A percentile compares a stretch with the other conserved stretches of the same genome.
These are phyloP conservation scores for Wasmannia auropunctata DNA, from an alignment of 1,140 invertebrate genomes.

Conservation along the genomic window DNA sequence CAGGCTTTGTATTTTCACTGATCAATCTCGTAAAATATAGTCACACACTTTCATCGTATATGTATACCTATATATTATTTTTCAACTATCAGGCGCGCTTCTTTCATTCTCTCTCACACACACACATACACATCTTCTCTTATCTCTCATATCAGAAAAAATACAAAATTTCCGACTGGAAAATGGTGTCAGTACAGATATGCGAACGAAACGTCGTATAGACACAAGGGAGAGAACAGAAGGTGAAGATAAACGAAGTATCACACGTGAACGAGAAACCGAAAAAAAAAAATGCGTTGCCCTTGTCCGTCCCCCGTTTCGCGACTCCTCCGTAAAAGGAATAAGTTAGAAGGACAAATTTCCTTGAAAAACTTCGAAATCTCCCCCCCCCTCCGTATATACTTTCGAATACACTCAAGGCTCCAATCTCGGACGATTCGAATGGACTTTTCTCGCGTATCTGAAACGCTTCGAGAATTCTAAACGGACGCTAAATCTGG, in stretches of 20 bases:
- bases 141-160: conserved; percentile 56
- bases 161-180: conserved; percentile 67
- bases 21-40: conserved; percentile 71
- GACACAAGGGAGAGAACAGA: conserved; percentile 18
- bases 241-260: conserved; percentile 52
- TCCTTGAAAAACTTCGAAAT: neutral
- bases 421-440: neutral
- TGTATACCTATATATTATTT: conserved; percentile 26
- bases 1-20: conserved; percentile 65
- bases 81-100: conserved; percentile 16
- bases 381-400: too few species aligned
- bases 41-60: conserved; percentile 63
- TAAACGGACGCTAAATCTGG: conserved; percentile 21
- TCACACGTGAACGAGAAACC: conserved; percentile 65
- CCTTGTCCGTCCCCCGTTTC: neutral
- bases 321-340: neutral
- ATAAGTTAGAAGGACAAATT: neutral
- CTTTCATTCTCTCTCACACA: neutral
- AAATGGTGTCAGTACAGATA: conserved; percentile 36
- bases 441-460: conserved; percentile 8
- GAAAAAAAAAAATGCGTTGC: conserved; percentile 35
- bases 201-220: conserved; percentile 35
- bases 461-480: conserved; percentile 6
- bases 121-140: neutral
- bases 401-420: neutral